Conservation (phyloP, 2,888 invertebrate genomes). For the Selenia dentaria region DNA sequence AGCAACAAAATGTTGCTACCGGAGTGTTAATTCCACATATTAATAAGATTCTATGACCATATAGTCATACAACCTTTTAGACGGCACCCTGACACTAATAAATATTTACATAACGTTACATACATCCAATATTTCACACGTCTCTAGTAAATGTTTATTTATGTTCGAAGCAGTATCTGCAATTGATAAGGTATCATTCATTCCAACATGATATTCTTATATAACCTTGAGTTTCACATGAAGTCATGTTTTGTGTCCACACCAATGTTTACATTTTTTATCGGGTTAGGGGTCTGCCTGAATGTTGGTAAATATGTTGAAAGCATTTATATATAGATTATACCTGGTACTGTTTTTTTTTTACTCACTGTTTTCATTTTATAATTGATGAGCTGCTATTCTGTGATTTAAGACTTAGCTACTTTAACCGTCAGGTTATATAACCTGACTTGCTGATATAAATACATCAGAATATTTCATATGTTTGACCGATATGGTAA, state of each 20-base stretch:
- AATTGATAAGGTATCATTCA: slow-evolving; percentile 49
- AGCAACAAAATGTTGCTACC: slow-evolving; percentile 36
- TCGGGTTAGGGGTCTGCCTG: slow-evolving; percentile 42
- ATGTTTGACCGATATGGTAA: too few relatives aligned
- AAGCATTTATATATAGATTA: slow-evolving; percentile 4
- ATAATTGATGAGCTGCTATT: slow-evolving; percentile 6
- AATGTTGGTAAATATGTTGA: slow-evolving; percentile 21
- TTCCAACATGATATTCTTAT: slow-evolving; percentile 39
- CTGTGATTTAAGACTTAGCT: not conserved
- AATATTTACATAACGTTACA: slow-evolving; percentile 33
- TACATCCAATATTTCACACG: slow-evolving; percentile 36
- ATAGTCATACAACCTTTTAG: slow-evolving; percentile 31
- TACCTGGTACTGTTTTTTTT: too few relatives aligned
- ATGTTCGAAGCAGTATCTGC: slow-evolving; percentile 37
- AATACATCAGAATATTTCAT: too few relatives aligned
- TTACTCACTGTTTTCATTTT: slow-evolving; percentile 9
- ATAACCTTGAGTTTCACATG: slow-evolving; percentile 62
- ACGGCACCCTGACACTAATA: slow-evolving; percentile 38
- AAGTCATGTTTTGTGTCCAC: slow-evolving; percentile 46
- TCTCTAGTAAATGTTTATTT: slow-evolving; percentile 37
- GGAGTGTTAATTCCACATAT: slow-evolving; percentile 33
- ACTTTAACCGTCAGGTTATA: too few relatives aligned
- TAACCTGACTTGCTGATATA: too few relatives aligned
- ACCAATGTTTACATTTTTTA: slow-evolving; percentile 65
- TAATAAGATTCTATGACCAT: slow-evolving; percentile 21